A percentile compares a stretch with the other conserved stretches of the same genome.
These are phyloP conservation scores for Pelecanus crispus DNA, from an alignment of 2,113 vertebrate genomes.

Conservation along the genomic window DNA sequence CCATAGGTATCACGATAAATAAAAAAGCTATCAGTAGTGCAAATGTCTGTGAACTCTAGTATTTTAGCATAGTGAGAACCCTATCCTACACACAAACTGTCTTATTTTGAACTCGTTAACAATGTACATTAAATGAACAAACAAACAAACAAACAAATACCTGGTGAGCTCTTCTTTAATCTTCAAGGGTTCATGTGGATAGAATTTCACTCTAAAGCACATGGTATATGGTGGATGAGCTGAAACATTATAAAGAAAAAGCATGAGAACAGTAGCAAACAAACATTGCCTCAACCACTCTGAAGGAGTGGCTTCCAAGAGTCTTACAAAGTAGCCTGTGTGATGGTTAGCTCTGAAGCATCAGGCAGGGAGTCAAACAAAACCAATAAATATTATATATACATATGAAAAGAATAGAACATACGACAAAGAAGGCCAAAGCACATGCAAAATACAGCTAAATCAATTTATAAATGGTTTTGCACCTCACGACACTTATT, in stretches of 20 bases:
- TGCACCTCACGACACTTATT: neutral
- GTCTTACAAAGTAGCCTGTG: neutral
- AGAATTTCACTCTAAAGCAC: conserved; percentile 99
- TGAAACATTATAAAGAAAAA: conserved; percentile 77
- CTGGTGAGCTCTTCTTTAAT: conserved; percentile 99
- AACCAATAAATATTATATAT: neutral
- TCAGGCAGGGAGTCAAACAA: neutral
- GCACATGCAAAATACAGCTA: neutral
- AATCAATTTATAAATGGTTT: neutral
- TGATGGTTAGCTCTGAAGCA: neutral
- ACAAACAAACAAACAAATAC: conserved; percentile 69
- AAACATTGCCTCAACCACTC: neutral
- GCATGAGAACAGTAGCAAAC: conserved; percentile 62
- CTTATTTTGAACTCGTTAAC: neutral
- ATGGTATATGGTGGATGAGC: conserved; percentile 96
- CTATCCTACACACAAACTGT: rapidly evolving
- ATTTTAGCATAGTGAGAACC: neutral
- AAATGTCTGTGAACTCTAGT: neutral
- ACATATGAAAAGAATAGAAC: neutral
- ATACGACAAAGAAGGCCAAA: neutral
- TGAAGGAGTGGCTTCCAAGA: neutral
- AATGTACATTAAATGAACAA: conserved; percentile 10
- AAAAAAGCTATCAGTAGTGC: neutral
- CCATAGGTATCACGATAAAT: neutral
- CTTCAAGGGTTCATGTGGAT: conserved; percentile 96